These are phyloP conservation scores for Penaeus japonicus DNA, from an alignment of 1,140 invertebrate genomes.

Conservation along the genomic window DNA sequence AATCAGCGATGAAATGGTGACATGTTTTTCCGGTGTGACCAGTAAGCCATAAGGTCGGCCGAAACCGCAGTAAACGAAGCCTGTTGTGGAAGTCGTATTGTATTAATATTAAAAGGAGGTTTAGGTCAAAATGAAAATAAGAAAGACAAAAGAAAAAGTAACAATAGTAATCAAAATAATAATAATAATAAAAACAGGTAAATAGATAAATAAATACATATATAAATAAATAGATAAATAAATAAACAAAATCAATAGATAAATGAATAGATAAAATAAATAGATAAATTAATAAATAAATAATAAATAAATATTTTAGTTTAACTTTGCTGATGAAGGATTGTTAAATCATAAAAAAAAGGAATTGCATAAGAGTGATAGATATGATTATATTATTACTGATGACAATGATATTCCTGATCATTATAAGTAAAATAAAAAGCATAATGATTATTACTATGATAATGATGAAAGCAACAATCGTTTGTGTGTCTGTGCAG, in stretches of 20 bases:
- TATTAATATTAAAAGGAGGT: too few relatives aligned
- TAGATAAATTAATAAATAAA: too few relatives aligned
- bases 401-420: background rate
- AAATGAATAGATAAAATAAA: too few relatives aligned
- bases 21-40: slow-evolving; percentile 38
- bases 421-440: background rate
- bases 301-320: too few relatives aligned
- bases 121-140: background rate
- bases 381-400: background rate
- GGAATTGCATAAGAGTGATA: background rate
- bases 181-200: too few relatives aligned
- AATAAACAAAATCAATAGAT: too few relatives aligned
- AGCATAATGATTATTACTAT: background rate
- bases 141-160: too few relatives aligned
- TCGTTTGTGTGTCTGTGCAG: background rate
- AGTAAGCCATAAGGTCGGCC: slow-evolving; percentile 30
- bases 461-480: background rate
- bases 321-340: too few relatives aligned
- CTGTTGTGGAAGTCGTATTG: background rate
- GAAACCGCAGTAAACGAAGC: slow-evolving; percentile 28
- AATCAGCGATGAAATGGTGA: slow-evolving; percentile 36
- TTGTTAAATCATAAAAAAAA: background rate
- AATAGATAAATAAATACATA: background rate
- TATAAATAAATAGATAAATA: too few relatives aligned
- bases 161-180: too few relatives aligned